phyloP scores from a whole-genome alignment of 2,888 invertebrate genomes.

The Drosophila anomalata region DNA sequence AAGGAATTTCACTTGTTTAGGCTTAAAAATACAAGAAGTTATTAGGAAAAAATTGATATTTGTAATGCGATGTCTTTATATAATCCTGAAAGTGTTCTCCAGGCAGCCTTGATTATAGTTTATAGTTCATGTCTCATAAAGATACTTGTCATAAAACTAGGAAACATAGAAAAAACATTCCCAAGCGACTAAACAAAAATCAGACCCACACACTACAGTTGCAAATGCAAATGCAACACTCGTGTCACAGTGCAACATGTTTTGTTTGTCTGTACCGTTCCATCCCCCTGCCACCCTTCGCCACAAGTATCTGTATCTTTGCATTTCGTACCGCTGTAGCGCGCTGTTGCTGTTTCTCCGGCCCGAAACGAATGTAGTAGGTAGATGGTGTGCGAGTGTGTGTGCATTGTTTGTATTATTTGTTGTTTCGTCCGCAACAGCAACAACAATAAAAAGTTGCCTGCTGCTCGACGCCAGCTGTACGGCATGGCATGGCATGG shows the following conservation, averaged over 20 bases:
- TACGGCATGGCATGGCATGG: slow-evolving; percentile 17
- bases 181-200: too few species aligned
- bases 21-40: background rate
- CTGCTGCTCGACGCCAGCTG: slow-evolving; percentile 69
- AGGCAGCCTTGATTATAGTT: background rate
- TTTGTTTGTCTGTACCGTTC: slow-evolving; percentile 46
- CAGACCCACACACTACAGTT: background rate
- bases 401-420: slow-evolving; percentile 76
- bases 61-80: background rate
- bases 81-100: too few species aligned
- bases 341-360: slow-evolving; percentile 75
- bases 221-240: slow-evolving; percentile 6
- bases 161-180: background rate
- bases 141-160: background rate
- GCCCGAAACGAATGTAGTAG: slow-evolving; percentile 13
- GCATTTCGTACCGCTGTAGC: slow-evolving; percentile 61
- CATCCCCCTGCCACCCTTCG: slow-evolving; percentile 38
- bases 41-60: background rate
- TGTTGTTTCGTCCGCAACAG: slow-evolving; percentile 68
- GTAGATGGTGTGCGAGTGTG: slow-evolving; percentile 31
- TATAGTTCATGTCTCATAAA: slow-evolving; percentile 1
- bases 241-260: slow-evolving; percentile 55
- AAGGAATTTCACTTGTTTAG: background rate
- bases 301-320: slow-evolving; percentile 66
- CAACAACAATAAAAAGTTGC: slow-evolving; percentile 70